Base-by-base conservation (phyloP, 2,888 invertebrate species). In the Drosophila mercatorum region DNA sequence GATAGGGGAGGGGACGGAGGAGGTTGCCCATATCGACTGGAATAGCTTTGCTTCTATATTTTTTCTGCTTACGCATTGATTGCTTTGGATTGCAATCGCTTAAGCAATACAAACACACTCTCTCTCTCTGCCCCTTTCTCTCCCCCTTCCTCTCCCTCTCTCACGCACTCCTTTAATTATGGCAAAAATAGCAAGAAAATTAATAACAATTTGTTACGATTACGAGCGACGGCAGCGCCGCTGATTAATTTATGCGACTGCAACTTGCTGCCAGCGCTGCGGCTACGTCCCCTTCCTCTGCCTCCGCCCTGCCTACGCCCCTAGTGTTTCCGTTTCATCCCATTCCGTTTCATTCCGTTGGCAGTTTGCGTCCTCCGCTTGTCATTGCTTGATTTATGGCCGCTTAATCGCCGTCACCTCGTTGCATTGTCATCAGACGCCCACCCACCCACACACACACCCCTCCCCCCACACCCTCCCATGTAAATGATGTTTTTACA, bases 51-150 rank as follows among this genome's bases (percentile, higher is more conserved):
- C 14, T 57, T 31, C 6, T 56, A 68, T 31, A 10, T 49, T n/a
- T 49, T 26, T 59, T 36, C 34, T 67, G 67, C 57, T 68, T 61
- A 70, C 65, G 72, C 69, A 84, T 78, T 78, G 80, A 81, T 77
- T 75, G 80, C 77, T 73, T 73, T 81, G 72, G 87, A 84, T 84
- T 80, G 88, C 78, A 81, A 81, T 75, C 84, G 77, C 68, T 87
- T 87, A 71, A 84, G 49, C 65, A 60, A 66, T 69, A 76, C 62
- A 65, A 41, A 72, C 55, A 40, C 31, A 10, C 41, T 36, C 65
- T 56, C 57, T 28, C 36, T 10, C 47, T 28, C 64, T 40, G 55
- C 14, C 31, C 12, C 41, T 40, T 62, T 56, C 55, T 34, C 36
- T 12, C 47, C 26, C 36, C 14, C 40, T 52, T 60, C 58, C 51